phyloP scores from a whole-genome alignment of 1,140 invertebrate genomes.

The Tenebrio molitor region DNA sequence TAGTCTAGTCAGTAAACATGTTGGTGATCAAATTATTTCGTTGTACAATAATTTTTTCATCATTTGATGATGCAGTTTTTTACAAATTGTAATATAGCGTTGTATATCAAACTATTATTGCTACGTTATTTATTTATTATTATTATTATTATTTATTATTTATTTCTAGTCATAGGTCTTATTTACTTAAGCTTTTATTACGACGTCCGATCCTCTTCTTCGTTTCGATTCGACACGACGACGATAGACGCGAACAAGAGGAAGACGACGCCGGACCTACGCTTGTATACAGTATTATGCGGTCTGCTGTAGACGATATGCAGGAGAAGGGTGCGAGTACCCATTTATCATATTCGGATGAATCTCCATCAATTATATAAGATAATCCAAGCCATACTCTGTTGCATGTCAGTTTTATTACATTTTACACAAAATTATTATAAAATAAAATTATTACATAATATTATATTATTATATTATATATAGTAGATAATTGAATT shows the following conservation, averaged over 20 bases:
- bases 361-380: conserved; percentile 55
- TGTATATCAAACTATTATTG: conserved; percentile 32
- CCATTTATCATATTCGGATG: conserved; percentile 52
- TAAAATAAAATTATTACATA: conserved; percentile 64
- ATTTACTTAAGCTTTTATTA: conserved; percentile 41
- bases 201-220: neutral
- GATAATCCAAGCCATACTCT: conserved; percentile 63
- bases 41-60: conserved; percentile 18
- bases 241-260: neutral
- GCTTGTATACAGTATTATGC: conserved; percentile 61
- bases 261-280: conserved; percentile 27
- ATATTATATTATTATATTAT: conserved; percentile 64
- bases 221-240: neutral
- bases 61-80: conserved; percentile 38
- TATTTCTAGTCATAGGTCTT: conserved; percentile 47
- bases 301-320: conserved; percentile 49
- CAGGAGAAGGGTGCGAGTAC: conserved; percentile 54
- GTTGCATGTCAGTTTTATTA: conserved; percentile 66
- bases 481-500: conserved; percentile 65
- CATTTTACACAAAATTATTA: conserved; percentile 65
- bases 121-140: conserved; percentile 27
- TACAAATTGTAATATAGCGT: conserved; percentile 39
- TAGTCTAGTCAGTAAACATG: conserved; percentile 38
- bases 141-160: conserved; percentile 20
- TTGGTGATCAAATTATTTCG: conserved; percentile 26